Evolutionary conservation across 2,888 invertebrate species (phyloP).

Genomic region (Ophioninae sp.): DNA sequence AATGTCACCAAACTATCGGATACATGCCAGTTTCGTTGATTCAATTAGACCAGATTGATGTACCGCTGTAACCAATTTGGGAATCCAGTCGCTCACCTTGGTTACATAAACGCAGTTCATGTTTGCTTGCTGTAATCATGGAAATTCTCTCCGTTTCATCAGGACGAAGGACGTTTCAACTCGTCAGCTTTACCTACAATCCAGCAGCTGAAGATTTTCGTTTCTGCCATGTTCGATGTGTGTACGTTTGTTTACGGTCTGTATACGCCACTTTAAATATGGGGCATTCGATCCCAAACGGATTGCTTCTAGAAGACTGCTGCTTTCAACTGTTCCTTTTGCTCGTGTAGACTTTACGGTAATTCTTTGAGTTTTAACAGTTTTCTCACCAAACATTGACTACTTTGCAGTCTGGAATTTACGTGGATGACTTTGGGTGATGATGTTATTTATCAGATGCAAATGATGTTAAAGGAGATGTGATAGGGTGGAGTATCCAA

Average conservation of each 20-base stretch:
- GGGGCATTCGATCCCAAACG: neutral
- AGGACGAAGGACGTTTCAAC: neutral
- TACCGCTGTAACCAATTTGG: neutral
- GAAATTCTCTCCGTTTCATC: slow-evolving; percentile 19
- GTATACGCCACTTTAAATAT: neutral
- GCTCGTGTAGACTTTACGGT: neutral
- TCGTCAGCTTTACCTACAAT: slow-evolving; percentile 5
- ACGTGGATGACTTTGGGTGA: too few species aligned
- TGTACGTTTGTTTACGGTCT: neutral
- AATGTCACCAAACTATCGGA: slow-evolving; percentile 22
- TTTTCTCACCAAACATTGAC: neutral
- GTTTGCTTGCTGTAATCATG: slow-evolving; percentile 6
- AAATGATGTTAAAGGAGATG: neutral
- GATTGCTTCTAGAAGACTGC: neutral
- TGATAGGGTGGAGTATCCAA: neutral
- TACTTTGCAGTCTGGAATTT: neutral
- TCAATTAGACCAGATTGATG: slow-evolving; percentile 34
- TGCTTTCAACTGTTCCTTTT: neutral
- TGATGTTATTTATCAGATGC: too few species aligned
- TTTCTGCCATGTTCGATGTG: neutral
- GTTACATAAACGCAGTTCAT: neutral
- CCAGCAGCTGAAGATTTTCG: slow-evolving; percentile 9
- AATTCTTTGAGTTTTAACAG: neutral
- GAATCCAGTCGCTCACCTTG: slow-evolving; percentile 14
- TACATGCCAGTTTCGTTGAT: slow-evolving; percentile 31